Conservation (phyloP, 2,113 vertebrate species). For the Montifringilla adamsi region DNA sequence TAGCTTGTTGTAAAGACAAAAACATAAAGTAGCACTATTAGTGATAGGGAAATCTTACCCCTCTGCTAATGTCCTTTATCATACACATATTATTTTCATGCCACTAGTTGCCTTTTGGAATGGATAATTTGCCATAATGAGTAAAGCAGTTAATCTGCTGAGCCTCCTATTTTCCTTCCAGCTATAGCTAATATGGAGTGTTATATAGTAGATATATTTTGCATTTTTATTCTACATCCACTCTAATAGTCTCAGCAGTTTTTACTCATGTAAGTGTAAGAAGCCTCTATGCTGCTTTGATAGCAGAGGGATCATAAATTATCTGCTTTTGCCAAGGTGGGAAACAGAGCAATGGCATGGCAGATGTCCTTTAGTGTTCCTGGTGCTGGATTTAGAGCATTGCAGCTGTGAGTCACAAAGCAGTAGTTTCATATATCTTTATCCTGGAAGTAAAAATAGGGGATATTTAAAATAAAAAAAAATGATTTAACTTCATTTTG, state of each 20-base stretch:
- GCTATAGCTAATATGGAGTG: not conserved
- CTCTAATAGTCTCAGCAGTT: not conserved
- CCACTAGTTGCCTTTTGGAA: conserved; percentile 1
- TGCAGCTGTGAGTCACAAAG: not conserved
- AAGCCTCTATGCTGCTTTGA: not conserved
- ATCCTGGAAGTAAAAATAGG: not conserved
- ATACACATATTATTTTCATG: not conserved
- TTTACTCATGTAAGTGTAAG: not conserved
- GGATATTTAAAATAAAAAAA: rapidly evolving
- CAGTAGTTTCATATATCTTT: not conserved
- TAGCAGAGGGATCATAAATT: not conserved
- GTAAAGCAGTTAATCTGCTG: not conserved
- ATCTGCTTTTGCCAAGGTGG: not conserved
- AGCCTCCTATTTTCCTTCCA: not conserved
- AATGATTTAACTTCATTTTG: not conserved
- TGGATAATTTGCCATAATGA: not conserved
- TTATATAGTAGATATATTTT: not conserved
- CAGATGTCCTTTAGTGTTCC: not conserved
- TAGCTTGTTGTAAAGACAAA: not conserved
- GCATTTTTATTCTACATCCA: not conserved
- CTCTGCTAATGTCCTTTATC: not conserved
- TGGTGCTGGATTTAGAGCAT: not conserved
- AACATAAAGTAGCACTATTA: not conserved
- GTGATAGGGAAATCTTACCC: not conserved
- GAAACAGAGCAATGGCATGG: not conserved